Conservation (phyloP, 2,113 vertebrate genomes). For the Ptilorrhoa leucosticta region DNA sequence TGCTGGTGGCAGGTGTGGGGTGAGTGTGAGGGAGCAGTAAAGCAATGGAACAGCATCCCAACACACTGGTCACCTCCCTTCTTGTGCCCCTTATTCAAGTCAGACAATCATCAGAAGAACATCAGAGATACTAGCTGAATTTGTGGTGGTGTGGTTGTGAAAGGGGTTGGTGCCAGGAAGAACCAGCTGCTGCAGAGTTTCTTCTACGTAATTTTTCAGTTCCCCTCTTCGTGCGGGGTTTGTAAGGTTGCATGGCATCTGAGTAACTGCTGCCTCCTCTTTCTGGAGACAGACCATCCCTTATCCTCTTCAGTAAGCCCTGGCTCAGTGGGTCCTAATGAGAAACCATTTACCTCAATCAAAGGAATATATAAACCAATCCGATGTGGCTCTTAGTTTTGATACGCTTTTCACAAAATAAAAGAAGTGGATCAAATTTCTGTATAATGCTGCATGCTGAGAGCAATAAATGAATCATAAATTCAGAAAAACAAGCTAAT, state of each 20-base stretch:
- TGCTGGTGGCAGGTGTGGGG: not conserved
- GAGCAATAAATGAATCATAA: not conserved
- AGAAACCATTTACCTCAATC: not conserved
- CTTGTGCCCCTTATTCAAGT: not conserved
- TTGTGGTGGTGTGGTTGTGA: not conserved
- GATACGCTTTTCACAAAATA: not conserved
- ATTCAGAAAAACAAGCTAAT: not conserved
- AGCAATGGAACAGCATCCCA: not conserved
- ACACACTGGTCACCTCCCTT: not conserved
- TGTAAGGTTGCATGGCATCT: not conserved
- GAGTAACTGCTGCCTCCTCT: not conserved
- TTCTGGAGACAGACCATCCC: not conserved
- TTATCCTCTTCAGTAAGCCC: not conserved
- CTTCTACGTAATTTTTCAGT: not conserved
- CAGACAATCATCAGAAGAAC: not conserved
- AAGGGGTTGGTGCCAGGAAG: not conserved
- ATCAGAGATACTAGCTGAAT: not conserved
- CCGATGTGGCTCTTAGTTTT: not conserved
- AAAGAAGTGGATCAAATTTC: not conserved
- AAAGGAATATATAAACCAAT: not conserved
- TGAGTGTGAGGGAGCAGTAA: not conserved
- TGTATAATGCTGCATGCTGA: not conserved
- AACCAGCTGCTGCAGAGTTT: not conserved
- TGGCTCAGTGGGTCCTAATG: not conserved
- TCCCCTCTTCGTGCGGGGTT: not conserved